Percentiles rank a stretch among this genome's conserved stretches.
Conservation (phyloP, 2,797 vertebrate species). For the Spinus olivaceus region DNA sequence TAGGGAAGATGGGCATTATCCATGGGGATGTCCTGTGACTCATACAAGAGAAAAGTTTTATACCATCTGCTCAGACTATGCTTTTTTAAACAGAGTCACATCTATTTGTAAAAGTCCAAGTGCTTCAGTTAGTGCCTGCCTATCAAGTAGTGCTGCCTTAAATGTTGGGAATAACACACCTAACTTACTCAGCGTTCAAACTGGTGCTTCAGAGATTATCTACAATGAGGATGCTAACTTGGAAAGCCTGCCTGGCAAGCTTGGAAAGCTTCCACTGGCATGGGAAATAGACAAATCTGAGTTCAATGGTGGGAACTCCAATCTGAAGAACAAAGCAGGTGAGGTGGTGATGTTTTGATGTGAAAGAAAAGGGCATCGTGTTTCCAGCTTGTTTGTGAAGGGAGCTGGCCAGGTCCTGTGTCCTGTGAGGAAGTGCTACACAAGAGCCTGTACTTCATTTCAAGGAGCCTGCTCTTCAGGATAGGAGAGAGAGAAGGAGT, state of each 20-base stretch:
- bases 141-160: slow-evolving; percentile 70
- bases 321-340: slow-evolving; percentile 88
- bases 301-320: slow-evolving; percentile 84
- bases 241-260: slow-evolving; percentile 78
- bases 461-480: fast-evolving
- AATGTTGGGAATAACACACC: slow-evolving; percentile 73
- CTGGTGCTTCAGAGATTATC: slow-evolving; percentile 72
- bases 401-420: fast-evolving
- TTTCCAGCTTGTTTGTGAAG: not conserved
- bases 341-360: slow-evolving; percentile 28
- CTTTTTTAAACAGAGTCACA: slow-evolving; percentile 92
- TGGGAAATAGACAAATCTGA: slow-evolving; percentile 98
- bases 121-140: slow-evolving; percentile 73
- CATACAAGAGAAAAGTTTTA: slow-evolving; percentile 98
- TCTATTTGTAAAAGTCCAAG: slow-evolving; percentile 82
- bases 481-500: not conserved
- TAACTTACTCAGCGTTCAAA: slow-evolving; percentile 69
- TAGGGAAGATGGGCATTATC: slow-evolving; percentile 85
- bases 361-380: not conserved
- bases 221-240: slow-evolving; percentile 82
- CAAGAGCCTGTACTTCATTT: not conserved
- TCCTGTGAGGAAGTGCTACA: fast-evolving
- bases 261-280: slow-evolving; percentile 85
- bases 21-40: slow-evolving; percentile 94
- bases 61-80: slow-evolving; percentile 97